Evolutionary conservation across 2,888 invertebrate genomes (phyloP), one percentile per base, ranked within the genome.

Genomic region (Scelioninae gen. 2): DNA sequence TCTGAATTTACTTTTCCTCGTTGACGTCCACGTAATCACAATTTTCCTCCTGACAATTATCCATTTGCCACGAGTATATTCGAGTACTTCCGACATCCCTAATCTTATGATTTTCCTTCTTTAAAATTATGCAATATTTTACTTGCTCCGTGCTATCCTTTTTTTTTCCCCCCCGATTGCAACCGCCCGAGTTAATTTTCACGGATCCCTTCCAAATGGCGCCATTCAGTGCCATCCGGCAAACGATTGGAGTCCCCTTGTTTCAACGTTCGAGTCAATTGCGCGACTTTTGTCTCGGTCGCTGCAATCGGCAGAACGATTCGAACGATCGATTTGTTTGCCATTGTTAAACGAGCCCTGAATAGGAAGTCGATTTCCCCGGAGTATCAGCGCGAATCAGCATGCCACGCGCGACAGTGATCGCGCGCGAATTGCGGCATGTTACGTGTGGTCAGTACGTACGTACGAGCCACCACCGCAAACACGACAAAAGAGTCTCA

Each of bases 361-460:
- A 74, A 71, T 71, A 67, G 70, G 50, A 71, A 61, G 60, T 70
- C 63, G 67, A 74, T 74, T 74, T 71, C 53, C 63, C 58, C 13
- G 5, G 63, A 65, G 65, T 68, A 64, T 45, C 37, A 63, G 28
- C 31, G 63, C 45, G 52, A 57, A 73, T 73, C 68, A 69, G 41
- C 63, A 43, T 53, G 55, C 58, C 58, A 61, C 74, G 65, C 46
- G 52, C 58, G 33, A 48, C 25, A 13, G 35, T 63, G 55, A 69
- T 63, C 64, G 53, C 33, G 25, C 53, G 69, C 60, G 43, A 69
- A 53, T 60, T 61, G 55, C 63, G 50, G 43, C 55, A 11, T 33
- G 52, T 64, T 67, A 57, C 39, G 39, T 39, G 65, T 48, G 65
- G 48, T 65, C 57, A 65, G 48, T 65, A 25, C n/a, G 19, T 15